Percentiles rank a stretch among this genome's conserved stretches.
Evolutionary conservation across 2,797 vertebrate genomes (phyloP).

Genomic region (Helostoma temminkii): DNA sequence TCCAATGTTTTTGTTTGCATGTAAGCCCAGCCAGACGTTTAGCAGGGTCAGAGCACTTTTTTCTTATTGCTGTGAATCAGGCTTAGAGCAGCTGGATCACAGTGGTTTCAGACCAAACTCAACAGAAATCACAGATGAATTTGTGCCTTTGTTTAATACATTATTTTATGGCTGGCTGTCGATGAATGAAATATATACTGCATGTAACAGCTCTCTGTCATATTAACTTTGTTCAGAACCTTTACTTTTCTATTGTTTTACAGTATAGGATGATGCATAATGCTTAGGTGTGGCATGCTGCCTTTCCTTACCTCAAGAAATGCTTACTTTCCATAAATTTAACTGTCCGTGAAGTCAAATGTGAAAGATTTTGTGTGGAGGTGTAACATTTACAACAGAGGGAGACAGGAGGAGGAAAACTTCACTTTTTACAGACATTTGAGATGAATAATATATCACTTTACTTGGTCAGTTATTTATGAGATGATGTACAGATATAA

Average conservation of each 20-base stretch:
- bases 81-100: conserved; percentile 25
- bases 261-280: conserved; percentile 9
- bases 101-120: conserved; percentile 59
- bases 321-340: conserved; percentile 25
- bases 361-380: conserved; percentile 22
- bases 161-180: conserved; percentile 25
- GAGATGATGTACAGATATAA: conserved; percentile 34
- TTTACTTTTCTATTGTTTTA: conserved; percentile 25
- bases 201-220: conserved; percentile 51
- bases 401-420: background rate
- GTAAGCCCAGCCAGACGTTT: conserved; percentile 47
- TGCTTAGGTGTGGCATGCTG: conserved; percentile 64
- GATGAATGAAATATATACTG: conserved; percentile 46
- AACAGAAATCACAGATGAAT: conserved; percentile 46
- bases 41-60: conserved; percentile 50
- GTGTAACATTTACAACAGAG: conserved; percentile 4
- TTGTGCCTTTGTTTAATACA: conserved; percentile 76
- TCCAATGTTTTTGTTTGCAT: conserved; percentile 34
- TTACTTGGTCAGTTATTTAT: conserved; percentile 45
- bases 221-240: conserved; percentile 16
- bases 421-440: conserved; percentile 32
- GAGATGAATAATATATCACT: conserved; percentile 12
- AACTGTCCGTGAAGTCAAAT: conserved; percentile 24
- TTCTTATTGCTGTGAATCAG: conserved; percentile 25
- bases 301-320: conserved; percentile 63